These are phyloP conservation scores for Chrysaora quinquecirrha DNA, from an alignment of 30 jellyfish, hydroid and myxozoan genomes.

Conservation along the genomic window DNA sequence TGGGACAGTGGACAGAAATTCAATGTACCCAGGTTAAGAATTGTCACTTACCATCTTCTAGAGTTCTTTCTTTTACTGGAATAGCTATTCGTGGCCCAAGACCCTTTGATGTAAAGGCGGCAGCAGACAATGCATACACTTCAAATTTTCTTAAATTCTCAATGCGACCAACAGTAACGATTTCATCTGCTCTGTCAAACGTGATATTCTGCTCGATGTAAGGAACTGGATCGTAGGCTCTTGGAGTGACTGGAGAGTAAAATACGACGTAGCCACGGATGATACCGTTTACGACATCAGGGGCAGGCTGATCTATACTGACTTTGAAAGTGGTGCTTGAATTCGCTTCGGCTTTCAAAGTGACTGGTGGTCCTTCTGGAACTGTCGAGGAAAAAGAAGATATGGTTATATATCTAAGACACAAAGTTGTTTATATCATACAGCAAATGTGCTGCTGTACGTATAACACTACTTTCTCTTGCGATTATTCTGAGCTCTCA, in stretches of 20 bases:
- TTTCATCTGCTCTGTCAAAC: neutral
- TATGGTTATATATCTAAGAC: no score
- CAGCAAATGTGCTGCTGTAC: no score
- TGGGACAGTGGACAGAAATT: no score
- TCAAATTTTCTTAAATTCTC: conserved; percentile 28
- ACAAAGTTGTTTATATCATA: no score
- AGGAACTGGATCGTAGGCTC: neutral
- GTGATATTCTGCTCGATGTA: neutral
- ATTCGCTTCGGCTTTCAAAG: neutral
- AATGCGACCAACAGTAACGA: neutral
- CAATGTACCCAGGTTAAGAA: no score
- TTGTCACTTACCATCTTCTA: conserved; percentile 73
- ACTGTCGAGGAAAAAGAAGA: conserved; percentile 15
- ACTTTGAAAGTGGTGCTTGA: conserved; percentile 50
- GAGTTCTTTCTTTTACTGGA: conserved; percentile 23
- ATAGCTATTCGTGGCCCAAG: conserved; percentile 31
- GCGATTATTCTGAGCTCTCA: no score
- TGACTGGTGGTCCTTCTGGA: conserved; percentile 62
- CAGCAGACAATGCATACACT: conserved; percentile 13
- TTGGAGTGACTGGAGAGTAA: neutral
- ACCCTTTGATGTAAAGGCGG: conserved; percentile 46
- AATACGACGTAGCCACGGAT: conserved; percentile 39
- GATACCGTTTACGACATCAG: conserved; percentile 56
- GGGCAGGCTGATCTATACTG: conserved; percentile 15
- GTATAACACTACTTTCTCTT: no score